Percentiles rank a stretch among this genome's conserved stretches.
Evolutionary conservation across 2,888 invertebrate species (phyloP).

Genomic region (Eupithecia pulchellata): DNA sequence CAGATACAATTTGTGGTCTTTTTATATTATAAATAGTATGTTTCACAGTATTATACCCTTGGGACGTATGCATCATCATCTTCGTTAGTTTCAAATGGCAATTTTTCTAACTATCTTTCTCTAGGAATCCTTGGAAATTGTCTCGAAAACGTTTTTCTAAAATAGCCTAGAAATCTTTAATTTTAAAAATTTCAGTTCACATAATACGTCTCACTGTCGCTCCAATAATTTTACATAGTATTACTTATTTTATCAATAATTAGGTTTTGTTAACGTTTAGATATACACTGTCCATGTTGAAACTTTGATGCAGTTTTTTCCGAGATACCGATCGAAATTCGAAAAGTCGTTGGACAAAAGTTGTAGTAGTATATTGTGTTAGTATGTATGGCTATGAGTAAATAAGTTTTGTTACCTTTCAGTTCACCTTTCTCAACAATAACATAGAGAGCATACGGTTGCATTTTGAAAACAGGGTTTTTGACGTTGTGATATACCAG

Average conservation of each 20-base stretch:
- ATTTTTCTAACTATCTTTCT: not conserved
- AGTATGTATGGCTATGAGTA: not conserved
- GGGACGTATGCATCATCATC: too few relatives aligned
- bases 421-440: slow-evolving; percentile 96
- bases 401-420: slow-evolving; percentile 85
- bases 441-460: slow-evolving; percentile 95
- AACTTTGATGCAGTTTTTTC: too few relatives aligned
- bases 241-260: not conserved
- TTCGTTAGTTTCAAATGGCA: not conserved
- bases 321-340: too few relatives aligned
- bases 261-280: too few relatives aligned
- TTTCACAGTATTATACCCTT: too few relatives aligned
- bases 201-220: not conserved
- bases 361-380: too few relatives aligned
- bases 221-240: not conserved
- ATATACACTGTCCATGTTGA: too few relatives aligned
- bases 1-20: too few relatives aligned
- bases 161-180: not conserved
- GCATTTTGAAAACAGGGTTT: slow-evolving; percentile 92
- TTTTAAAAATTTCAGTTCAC: not conserved
- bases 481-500: slow-evolving; percentile 96
- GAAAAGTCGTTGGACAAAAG: too few relatives aligned
- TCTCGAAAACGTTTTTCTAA: not conserved
- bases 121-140: too few relatives aligned
- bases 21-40: too few relatives aligned